These are phyloP conservation scores for Gambusia affinis DNA, from an alignment of 2,113 vertebrate genomes.

Conservation along the genomic window DNA sequence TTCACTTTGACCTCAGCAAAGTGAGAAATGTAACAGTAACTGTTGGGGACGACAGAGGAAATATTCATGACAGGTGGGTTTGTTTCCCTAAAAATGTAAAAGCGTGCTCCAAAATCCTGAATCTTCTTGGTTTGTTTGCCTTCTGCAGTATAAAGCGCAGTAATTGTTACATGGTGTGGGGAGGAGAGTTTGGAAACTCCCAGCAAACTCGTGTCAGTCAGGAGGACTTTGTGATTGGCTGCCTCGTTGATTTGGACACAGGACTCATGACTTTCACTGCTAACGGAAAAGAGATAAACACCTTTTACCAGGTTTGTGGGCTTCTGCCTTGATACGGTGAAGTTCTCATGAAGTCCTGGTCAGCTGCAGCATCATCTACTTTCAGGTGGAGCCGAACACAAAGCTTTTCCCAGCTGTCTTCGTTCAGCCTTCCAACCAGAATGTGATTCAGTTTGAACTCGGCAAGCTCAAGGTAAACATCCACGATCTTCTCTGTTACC, in stretches of 20 bases:
- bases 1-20: constrained; percentile 88
- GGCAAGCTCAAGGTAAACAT: constrained; percentile 90
- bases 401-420: constrained; percentile 93
- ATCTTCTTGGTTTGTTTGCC: neutral
- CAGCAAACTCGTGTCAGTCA: constrained; percentile 91
- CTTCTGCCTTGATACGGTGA: neutral
- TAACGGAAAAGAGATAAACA: constrained; percentile 95
- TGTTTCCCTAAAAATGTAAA: neutral
- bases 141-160: constrained; percentile 88
- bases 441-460: constrained; percentile 90
- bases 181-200: constrained; percentile 88
- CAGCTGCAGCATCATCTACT: constrained; percentile 13
- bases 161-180: constrained; percentile 97
- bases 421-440: constrained; percentile 89
- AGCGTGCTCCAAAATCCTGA: neutral
- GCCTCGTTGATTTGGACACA: constrained; percentile 90
- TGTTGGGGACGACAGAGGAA: constrained; percentile 91
- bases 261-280: constrained; percentile 95
- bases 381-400: constrained; percentile 92
- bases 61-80: constrained; percentile 89
- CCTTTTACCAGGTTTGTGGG: constrained; percentile 89
- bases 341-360: neutral
- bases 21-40: constrained; percentile 90
- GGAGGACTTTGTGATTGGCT: constrained; percentile 91
- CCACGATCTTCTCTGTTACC: neutral